Base-by-base conservation (phyloP, 2,888 invertebrate genomes). In the Abrostola triplasia region DNA sequence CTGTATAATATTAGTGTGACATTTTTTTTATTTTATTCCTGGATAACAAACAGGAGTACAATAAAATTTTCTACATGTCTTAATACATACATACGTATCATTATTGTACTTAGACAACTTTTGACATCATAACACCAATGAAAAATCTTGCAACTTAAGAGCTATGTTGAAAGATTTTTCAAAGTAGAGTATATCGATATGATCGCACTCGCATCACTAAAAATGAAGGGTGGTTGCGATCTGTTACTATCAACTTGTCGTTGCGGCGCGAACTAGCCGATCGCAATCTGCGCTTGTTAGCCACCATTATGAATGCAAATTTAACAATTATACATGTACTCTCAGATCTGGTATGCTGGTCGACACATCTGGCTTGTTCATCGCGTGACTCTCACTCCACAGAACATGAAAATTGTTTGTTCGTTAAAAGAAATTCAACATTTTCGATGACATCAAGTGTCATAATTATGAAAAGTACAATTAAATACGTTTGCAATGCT, bases 251-350 rank as follows among this genome's bases (percentile, higher is more conserved):
- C 90, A 88, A 89, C 85, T 90, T 88, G 90, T 89, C 88, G 86
- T 82, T 86, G 86, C 82, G 87, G 88, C 84, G 90, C 86, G 89
- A 90, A 90, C 90, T 90, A 89, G 85, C 85, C 78, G 90, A 92
- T 92, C 81, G 89, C 88, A 86, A 92, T 92, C 91, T 86, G 69
- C 79, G 83, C 91, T 92, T 88, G 92, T 92, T 91, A 91, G 87
- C 85, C 85, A 80, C 87, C 84, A 92, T 92, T 91, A 92, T 90
- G 83, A 87, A 92, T 92, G 92, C 88, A 91, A 92, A 92, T 92
- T 90, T 89, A 90, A 90, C 88, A 90, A 91, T 90, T 91, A 90
- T 86, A 86, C 85, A 87, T 83, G 58, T 70, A 63, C 57, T 68
- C 47, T 62, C 59, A 52, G 60, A 47, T 58, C 64, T 82, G 84